Conservation (phyloP, 2,888 invertebrate genomes). For the Drosophila mettleri region DNA sequence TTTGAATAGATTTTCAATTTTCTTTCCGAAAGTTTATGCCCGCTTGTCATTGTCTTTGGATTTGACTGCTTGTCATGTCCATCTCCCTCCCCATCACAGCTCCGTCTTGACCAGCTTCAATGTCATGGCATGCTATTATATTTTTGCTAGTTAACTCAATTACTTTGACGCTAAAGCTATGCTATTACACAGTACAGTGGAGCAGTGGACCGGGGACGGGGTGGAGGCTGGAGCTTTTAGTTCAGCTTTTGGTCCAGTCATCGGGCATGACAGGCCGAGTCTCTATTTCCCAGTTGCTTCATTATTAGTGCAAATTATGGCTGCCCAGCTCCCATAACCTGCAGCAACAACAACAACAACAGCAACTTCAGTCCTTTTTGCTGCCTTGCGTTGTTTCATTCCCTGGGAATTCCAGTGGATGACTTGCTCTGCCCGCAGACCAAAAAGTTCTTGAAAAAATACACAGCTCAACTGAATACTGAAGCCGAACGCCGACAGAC, state of each 20-base stretch:
- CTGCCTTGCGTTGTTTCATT: constrained; percentile 52
- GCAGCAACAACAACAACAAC: constrained; percentile 19
- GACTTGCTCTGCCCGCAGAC: constrained; percentile 49
- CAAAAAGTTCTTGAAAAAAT: constrained; percentile 28
- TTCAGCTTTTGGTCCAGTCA: constrained; percentile 44
- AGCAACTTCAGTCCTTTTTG: constrained; percentile 40
- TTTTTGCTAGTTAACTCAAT: constrained; percentile 67
- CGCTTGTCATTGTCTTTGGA: constrained; percentile 38
- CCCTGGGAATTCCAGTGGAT: constrained; percentile 56
- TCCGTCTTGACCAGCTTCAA: constrained; percentile 9
- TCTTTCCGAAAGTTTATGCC: constrained; percentile 50
- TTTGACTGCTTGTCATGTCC: constrained; percentile 14
- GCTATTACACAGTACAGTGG: constrained; percentile 52
- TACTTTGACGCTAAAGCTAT: constrained; percentile 55
- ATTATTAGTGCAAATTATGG: constrained; percentile 71
- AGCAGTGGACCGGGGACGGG: constrained; percentile 15
- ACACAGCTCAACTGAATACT: constrained; percentile 13
- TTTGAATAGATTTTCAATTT: constrained; percentile 76
- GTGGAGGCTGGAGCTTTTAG: background rate
- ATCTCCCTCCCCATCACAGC: background rate
- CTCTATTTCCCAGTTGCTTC: constrained; percentile 61
- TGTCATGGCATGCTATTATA: constrained; percentile 47
- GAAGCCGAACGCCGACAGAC: constrained; percentile 5
- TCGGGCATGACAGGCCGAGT: constrained; percentile 39
- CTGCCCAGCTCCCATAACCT: constrained; percentile 16